Evolutionary conservation across 2,113 vertebrate species (phyloP), one percentile per base, ranked within the genome.

Genomic region (Hassar affinis): DNA sequence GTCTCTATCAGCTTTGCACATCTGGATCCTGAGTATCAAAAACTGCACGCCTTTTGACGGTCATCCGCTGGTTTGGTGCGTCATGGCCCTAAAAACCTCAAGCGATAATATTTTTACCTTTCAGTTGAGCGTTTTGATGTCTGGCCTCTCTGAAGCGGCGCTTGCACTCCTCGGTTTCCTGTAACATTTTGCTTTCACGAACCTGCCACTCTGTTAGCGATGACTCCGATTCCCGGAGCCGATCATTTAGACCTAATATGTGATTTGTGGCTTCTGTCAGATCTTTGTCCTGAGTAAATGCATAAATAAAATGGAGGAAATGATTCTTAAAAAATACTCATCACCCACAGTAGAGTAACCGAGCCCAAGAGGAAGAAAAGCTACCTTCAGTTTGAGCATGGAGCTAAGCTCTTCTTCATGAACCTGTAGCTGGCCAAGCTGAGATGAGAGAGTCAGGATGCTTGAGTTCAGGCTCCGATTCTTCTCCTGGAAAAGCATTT

Each of bases 331-430:
- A 33, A 62, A n/a, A 20, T 0, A 38, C 20, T 18, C 30, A 51
- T 1, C 14, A 20, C 11, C 25, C 61, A 45, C 8, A 22, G 12
- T 18, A 10, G 15, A 33, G 6, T 47, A 6, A 72, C 0, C 52
- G n/a, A 71, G 17, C 7, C 0, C 17, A 78, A 25, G 64, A 84
- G 14, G 6, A 78, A 2, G 8, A 9, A n/a, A 0, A n/a, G 33
- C 90, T 92, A 97, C 97, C 96, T 97, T 97, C 17, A 96, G 91
- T 83, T 93, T 95, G 61, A 98, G 94, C 94, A 95, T 94, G 0
- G 95, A 93, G 17, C 94, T 92, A 35, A 97, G 94, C 54, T 96
- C 95, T 90, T 97, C 95, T 69, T 97, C 96, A n/a, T 95, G 94
- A 0, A 93, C 96, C 87, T 97, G 95, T 81, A 97, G 88, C 51